Percentiles rank a stretch among this genome's conserved stretches.
These are phyloP conservation scores for Galerucella pusilla DNA, from an alignment of 2,888 invertebrate genomes.

Conservation along the genomic window DNA sequence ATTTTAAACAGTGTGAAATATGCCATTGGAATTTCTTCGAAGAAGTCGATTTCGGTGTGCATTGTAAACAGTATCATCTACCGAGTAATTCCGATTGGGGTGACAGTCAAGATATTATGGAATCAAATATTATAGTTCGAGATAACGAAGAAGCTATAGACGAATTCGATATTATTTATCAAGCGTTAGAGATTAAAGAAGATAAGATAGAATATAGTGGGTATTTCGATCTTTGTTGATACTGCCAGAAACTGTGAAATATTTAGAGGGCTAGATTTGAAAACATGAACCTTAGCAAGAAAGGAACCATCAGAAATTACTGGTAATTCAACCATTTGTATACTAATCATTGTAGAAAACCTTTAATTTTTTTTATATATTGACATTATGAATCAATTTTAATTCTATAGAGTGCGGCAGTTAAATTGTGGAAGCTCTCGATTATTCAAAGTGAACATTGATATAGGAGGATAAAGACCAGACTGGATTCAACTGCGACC, in stretches of 20 bases:
- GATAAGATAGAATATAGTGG: conserved; percentile 12
- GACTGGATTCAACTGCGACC: too few relatives aligned
- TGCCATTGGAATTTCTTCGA: conserved; percentile 18
- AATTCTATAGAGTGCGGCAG: too few relatives aligned
- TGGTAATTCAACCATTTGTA: too few relatives aligned
- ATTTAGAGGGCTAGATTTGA: background rate
- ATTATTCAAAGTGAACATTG: too few relatives aligned
- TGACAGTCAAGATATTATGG: background rate
- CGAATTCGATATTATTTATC: conserved; percentile 10
- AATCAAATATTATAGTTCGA: background rate
- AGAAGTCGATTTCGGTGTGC: background rate
- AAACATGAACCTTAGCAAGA: too few relatives aligned
- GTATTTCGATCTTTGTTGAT: conserved; percentile 12
- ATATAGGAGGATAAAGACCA: too few relatives aligned
- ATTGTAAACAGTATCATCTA: conserved; percentile 10
- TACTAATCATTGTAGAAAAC: too few relatives aligned
- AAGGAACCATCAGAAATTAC: too few relatives aligned
- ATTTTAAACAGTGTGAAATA: conserved; percentile 16
- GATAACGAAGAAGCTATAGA: background rate
- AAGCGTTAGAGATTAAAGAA: conserved; percentile 15
- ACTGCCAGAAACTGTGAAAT: background rate
- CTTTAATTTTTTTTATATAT: too few relatives aligned
- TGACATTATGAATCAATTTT: too few relatives aligned
- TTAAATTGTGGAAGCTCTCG: too few relatives aligned
- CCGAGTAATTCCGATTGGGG: background rate